phyloP scores from a whole-genome alignment of 2,888 invertebrate genomes.

The Geotrupes spiniger region DNA sequence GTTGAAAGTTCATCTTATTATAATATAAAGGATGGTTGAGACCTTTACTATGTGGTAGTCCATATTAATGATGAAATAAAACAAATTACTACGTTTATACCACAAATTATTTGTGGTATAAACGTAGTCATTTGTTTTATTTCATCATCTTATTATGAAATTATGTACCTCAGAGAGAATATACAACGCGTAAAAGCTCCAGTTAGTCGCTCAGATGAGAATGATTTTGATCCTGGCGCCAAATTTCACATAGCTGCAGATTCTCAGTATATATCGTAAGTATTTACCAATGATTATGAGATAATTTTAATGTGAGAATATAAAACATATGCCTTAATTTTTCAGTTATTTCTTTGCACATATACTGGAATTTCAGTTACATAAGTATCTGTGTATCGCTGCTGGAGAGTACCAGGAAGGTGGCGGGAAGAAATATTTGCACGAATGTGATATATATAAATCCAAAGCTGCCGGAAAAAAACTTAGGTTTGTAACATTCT shows the following conservation, averaged over 20 bases:
- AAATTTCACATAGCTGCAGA: constrained; percentile 52
- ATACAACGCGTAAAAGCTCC: constrained; percentile 52
- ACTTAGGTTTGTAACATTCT: constrained; percentile 50
- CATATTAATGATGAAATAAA: too few relatives aligned
- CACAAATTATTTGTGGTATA: too few relatives aligned
- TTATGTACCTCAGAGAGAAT: constrained; percentile 38
- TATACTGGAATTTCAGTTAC: constrained; percentile 76
- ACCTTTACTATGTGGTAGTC: too few relatives aligned
- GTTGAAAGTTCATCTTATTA: neutral
- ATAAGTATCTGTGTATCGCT: constrained; percentile 65
- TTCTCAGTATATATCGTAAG: constrained; percentile 48
- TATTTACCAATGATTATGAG: too few relatives aligned
- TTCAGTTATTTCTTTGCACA: constrained; percentile 63
- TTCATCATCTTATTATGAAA: too few relatives aligned
- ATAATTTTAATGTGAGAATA: constrained; percentile 9
- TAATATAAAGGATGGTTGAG: too few relatives aligned
- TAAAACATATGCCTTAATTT: constrained; percentile 9
- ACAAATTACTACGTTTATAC: too few relatives aligned
- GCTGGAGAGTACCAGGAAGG: constrained; percentile 62
- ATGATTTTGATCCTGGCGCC: constrained; percentile 52
- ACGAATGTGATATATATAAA: constrained; percentile 40
- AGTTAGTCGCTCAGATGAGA: constrained; percentile 44
- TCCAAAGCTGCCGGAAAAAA: constrained; percentile 46
- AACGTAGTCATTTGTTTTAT: too few relatives aligned
- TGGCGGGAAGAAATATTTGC: constrained; percentile 38